phyloP scores from a whole-genome alignment of 1,140 invertebrate genomes.

The Odontomachus brunneus region DNA sequence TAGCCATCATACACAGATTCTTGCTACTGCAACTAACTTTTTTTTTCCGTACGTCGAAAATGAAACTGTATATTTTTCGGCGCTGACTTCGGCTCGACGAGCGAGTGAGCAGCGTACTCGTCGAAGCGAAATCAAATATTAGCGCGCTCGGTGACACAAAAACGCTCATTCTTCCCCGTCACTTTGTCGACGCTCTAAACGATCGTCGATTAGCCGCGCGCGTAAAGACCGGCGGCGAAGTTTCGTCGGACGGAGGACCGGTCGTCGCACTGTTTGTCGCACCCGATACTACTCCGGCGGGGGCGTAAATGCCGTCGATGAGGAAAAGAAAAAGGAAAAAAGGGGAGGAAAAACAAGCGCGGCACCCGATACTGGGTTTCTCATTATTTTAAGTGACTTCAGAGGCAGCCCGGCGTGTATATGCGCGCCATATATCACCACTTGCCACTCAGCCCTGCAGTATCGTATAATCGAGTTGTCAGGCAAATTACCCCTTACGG shows the following conservation, averaged over 20 bases:
- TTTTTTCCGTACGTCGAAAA: conserved; percentile 4
- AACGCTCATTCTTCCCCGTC: conserved; percentile 8
- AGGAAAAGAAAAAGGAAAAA: conserved; percentile 38
- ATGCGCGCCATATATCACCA: conserved; percentile 76
- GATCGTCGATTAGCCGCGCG: conserved; percentile 34
- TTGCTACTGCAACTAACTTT: too few relatives aligned
- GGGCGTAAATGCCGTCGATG: conserved; percentile 43
- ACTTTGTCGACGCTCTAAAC: conserved; percentile 36
- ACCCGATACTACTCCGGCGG: conserved; percentile 30
- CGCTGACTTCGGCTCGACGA: not conserved
- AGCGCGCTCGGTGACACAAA: not conserved
- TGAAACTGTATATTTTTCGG: conserved; percentile 32
- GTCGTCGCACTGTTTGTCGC: conserved; percentile 22
- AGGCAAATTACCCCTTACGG: conserved; percentile 79
- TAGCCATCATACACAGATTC: too few relatives aligned
- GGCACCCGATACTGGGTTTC: conserved; percentile 71
- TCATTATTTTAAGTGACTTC: conserved; percentile 76
- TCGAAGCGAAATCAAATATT: conserved; percentile 12
- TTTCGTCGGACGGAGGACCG: not conserved
- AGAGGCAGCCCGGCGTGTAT: conserved; percentile 65
- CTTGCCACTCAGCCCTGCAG: conserved; percentile 77
- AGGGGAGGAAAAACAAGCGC: conserved; percentile 42
- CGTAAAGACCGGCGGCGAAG: conserved; percentile 24
- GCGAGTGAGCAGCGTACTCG: conserved; percentile 11
- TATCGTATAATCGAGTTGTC: conserved; percentile 81